phyloP scores from a whole-genome alignment of 2,113 vertebrate genomes.

The Python bivittatus region DNA sequence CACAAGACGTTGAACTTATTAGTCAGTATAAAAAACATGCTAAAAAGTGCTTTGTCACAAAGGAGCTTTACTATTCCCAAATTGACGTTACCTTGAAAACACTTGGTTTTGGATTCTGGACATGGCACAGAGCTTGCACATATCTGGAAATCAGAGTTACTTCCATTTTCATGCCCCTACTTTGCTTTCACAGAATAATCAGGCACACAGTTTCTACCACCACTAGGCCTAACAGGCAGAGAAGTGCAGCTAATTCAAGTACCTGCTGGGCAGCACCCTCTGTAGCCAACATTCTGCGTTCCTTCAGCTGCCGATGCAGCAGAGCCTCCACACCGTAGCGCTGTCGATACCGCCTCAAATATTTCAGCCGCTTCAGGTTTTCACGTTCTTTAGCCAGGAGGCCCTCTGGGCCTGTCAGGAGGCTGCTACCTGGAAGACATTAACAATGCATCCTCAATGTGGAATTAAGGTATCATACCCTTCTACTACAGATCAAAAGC shows the following conservation, averaged over 20 bases:
- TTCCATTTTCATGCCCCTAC: background rate
- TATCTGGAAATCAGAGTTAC: background rate
- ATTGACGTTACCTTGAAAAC: background rate
- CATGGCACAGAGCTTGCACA: background rate
- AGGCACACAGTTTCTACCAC: too few relatives aligned
- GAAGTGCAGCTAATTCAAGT: background rate
- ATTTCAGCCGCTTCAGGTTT: slow-evolving; percentile 89
- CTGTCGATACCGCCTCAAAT: slow-evolving; percentile 89
- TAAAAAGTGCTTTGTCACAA: background rate
- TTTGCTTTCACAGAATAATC: background rate
- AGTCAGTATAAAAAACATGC: background rate
- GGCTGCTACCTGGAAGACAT: slow-evolving; percentile 81
- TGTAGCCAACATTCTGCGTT: slow-evolving; percentile 85
- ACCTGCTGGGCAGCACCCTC: slow-evolving; percentile 87
- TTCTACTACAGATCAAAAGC: background rate
- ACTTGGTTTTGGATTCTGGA: background rate
- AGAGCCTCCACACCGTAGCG: slow-evolving; percentile 94
- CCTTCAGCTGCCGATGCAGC: slow-evolving; percentile 89
- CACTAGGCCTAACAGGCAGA: background rate
- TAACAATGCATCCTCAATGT: background rate
- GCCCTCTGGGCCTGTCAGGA: slow-evolving; percentile 89
- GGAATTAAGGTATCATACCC: background rate
- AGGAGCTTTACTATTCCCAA: background rate
- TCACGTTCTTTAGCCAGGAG: slow-evolving; percentile 90
- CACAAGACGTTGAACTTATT: background rate